These are phyloP conservation scores for Platycheirus albimanus DNA, from an alignment of 2,888 invertebrate species.

Conservation along the genomic window DNA sequence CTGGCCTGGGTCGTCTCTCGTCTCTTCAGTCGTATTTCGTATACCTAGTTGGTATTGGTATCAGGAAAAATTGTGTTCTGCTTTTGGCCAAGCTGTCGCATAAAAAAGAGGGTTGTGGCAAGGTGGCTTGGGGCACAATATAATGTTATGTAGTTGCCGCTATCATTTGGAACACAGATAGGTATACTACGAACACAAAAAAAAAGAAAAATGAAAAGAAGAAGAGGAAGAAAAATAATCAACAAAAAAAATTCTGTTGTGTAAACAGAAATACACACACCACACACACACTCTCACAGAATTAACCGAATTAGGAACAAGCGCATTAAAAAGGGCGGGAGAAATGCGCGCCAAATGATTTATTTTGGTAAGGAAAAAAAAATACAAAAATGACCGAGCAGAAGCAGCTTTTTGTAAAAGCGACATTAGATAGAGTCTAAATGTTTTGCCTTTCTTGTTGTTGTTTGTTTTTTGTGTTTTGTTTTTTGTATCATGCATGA, in stretches of 20 bases:
- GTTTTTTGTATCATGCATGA: not conserved
- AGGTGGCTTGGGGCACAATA: conserved; percentile 45
- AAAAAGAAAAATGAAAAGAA: too few species aligned
- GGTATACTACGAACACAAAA: too few species aligned
- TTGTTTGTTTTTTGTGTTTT: conserved; percentile 4
- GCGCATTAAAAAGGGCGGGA: conserved; percentile 75
- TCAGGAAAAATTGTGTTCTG: conserved; percentile 6
- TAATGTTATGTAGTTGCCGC: conserved; percentile 40
- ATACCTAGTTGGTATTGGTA: too few species aligned
- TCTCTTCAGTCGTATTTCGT: too few species aligned
- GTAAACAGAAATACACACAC: conserved; percentile 20
- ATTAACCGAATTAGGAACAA: conserved; percentile 28
- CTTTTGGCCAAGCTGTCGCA: conserved; percentile 21
- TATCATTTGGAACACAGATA: conserved; percentile 28
- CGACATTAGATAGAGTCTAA: too few species aligned
- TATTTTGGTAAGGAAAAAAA: conserved; percentile 59
- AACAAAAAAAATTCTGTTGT: conserved; percentile 38
- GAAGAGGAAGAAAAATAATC: conserved; percentile 37
- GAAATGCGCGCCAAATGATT: conserved; percentile 76
- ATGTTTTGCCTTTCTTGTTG: too few species aligned
- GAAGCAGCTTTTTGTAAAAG: not conserved
- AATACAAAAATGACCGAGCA: conserved; percentile 35
- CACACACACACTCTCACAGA: not conserved
- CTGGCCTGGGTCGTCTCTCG: too few species aligned
- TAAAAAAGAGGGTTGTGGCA: conserved; percentile 6